These are phyloP conservation scores for Ispidina lecontei DNA, from an alignment of 2,797 vertebrate genomes.

Conservation along the genomic window DNA sequence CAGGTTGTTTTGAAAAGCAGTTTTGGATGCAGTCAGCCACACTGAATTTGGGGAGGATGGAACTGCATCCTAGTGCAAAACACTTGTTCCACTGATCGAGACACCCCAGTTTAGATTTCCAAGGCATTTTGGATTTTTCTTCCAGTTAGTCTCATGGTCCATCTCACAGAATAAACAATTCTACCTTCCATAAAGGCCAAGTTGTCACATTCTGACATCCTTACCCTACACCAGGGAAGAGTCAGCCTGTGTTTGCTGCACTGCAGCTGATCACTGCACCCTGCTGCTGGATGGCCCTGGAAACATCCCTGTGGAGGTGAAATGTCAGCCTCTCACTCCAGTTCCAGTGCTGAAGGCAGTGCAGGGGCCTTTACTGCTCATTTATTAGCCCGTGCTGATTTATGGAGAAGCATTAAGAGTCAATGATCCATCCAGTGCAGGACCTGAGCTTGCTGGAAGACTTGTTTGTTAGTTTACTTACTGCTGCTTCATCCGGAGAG, in stretches of 20 bases:
- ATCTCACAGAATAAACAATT: neutral
- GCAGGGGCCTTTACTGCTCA: neutral
- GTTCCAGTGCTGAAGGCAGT: neutral
- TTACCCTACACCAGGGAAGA: neutral
- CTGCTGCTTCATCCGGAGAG: neutral
- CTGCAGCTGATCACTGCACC: neutral
- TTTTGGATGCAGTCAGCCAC: neutral
- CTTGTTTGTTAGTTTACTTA: neutral
- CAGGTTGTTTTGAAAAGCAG: neutral
- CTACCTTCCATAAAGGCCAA: neutral
- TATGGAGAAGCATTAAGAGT: conserved; percentile 24
- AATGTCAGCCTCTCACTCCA: neutral
- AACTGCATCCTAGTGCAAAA: neutral
- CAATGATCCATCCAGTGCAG: conserved; percentile 19
- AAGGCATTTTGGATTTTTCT: neutral
- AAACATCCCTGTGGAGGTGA: conserved; percentile 14
- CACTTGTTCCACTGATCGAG: neutral
- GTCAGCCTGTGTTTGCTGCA: neutral
- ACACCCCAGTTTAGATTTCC: neutral
- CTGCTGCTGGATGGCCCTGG: neutral
- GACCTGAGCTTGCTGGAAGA: conserved; percentile 1
- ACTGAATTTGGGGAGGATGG: neutral
- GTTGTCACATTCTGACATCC: neutral
- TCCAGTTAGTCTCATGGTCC: neutral
- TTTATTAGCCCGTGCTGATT: conserved; percentile 22